Evolutionary conservation across 2,797 vertebrate species (phyloP).

Genomic region (Denticeps clupeoides): DNA sequence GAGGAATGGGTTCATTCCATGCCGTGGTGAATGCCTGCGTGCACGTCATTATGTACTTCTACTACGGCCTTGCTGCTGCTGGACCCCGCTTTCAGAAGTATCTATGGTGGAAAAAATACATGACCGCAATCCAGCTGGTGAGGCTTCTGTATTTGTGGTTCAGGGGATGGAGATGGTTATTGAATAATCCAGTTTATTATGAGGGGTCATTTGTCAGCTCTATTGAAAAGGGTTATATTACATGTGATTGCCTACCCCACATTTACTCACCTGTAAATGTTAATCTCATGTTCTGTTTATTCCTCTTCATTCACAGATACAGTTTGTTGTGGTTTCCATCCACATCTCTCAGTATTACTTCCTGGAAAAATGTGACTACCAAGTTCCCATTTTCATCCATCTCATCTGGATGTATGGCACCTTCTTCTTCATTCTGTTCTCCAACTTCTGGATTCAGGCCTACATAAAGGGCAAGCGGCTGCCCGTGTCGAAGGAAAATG

Average conservation of each 20-base stretch:
- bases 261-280: neutral
- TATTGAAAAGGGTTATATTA: neutral
- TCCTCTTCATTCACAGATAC: slow-evolving; percentile 53
- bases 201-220: no score
- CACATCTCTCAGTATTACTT: slow-evolving; percentile 98
- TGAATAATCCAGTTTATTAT: no score
- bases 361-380: slow-evolving; percentile 84
- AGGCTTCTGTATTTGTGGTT: slow-evolving; percentile 35
- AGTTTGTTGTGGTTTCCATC: slow-evolving; percentile 84
- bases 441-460: slow-evolving; percentile 96
- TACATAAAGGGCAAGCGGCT: slow-evolving; percentile 87
- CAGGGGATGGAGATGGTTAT: no score
- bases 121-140: slow-evolving; percentile 95
- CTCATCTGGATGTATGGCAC: slow-evolving; percentile 91
- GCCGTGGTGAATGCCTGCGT: slow-evolving; percentile 84
- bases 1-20: slow-evolving; percentile 91
- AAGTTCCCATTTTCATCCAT: slow-evolving; percentile 84
- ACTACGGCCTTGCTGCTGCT: slow-evolving; percentile 86
- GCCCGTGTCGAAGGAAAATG: slow-evolving; percentile 44
- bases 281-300: neutral
- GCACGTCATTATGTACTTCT: slow-evolving; percentile 92
- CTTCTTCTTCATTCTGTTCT: slow-evolving; percentile 92
- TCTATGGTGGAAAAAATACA: slow-evolving; percentile 98
- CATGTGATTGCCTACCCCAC: neutral
- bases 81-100: slow-evolving; percentile 90